These are phyloP conservation scores for Erebia epiphron DNA, from an alignment of 2,888 invertebrate genomes.

Conservation along the genomic window DNA sequence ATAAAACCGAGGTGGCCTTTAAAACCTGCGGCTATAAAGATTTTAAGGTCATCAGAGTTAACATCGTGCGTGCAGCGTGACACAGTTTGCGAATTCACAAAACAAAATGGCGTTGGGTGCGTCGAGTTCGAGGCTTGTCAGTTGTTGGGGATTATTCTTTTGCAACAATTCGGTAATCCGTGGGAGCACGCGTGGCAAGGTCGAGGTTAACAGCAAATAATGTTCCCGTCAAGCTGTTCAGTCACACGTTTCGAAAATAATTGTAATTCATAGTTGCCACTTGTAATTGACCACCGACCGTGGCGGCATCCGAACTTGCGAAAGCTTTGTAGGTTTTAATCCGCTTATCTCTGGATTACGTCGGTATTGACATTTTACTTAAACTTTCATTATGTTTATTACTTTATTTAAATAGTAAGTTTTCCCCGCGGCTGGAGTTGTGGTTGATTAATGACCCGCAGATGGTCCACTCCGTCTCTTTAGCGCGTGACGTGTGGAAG, in stretches of 20 bases:
- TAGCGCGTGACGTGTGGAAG: background rate
- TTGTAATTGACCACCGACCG: constrained; percentile 1
- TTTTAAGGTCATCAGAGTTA: constrained; percentile 75
- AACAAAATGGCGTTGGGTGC: constrained; percentile 55
- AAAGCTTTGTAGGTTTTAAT: constrained; percentile 17
- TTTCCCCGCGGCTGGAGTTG: background rate
- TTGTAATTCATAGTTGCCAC: constrained; percentile 19
- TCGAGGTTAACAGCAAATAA: constrained; percentile 64
- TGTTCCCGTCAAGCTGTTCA: constrained; percentile 24
- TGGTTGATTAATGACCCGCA: constrained; percentile 7
- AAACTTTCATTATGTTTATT: constrained; percentile 19
- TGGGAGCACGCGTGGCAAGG: constrained; percentile 70
- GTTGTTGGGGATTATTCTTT: constrained; percentile 54
- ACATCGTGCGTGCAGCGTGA: constrained; percentile 70
- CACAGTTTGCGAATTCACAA: constrained; percentile 70
- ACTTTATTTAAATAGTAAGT: constrained; percentile 10
- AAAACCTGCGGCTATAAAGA: constrained; percentile 65
- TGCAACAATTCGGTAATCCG: constrained; percentile 62
- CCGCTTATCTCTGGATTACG: constrained; percentile 15
- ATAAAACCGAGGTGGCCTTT: constrained; percentile 68
- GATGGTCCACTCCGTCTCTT: background rate
- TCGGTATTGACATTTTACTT: constrained; percentile 19
- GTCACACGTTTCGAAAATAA: constrained; percentile 26
- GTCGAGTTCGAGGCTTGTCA: constrained; percentile 21
- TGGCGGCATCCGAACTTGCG: constrained; percentile 15